These are phyloP conservation scores for Leptarthrus brevirostris DNA, from an alignment of 2,888 invertebrate species.

Conservation along the genomic window DNA sequence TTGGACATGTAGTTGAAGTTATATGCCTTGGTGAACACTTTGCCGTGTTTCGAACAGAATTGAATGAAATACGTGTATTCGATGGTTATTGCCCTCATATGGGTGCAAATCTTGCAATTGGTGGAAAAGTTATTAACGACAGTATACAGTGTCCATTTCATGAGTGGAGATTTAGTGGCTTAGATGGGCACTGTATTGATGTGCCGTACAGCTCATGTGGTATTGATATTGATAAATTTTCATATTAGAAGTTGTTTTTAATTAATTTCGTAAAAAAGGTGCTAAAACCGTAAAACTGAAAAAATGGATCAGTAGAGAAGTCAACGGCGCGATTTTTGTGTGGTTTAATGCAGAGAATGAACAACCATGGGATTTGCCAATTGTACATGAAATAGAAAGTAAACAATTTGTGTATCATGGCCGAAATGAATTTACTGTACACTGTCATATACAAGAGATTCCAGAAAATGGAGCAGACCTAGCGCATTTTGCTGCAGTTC, in stretches of 20 bases:
- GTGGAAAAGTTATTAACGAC: conserved; percentile 80
- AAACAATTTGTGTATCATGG: conserved; percentile 77
- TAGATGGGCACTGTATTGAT: conserved; percentile 77
- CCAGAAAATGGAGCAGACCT: conserved; percentile 92
- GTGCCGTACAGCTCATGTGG: conserved; percentile 78
- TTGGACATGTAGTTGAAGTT: conserved; percentile 71
- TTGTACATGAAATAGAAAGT: conserved; percentile 69
- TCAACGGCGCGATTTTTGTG: conserved; percentile 80
- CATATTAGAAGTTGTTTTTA: too few species aligned
- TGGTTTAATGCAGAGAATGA: conserved; percentile 84
- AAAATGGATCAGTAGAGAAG: conserved; percentile 77
- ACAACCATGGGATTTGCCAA: conserved; percentile 77
- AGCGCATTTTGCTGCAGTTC: conserved; percentile 82
- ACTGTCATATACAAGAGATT: conserved; percentile 82
- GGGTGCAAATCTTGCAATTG: conserved; percentile 86
- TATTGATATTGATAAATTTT: conserved; percentile 60
- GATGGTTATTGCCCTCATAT: conserved; percentile 92
- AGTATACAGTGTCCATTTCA: conserved; percentile 92
- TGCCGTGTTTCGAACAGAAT: conserved; percentile 76
- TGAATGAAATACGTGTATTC: conserved; percentile 75
- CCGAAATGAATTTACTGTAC: conserved; percentile 80
- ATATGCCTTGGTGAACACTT: conserved; percentile 79
- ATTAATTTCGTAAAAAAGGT: conserved; percentile 70
- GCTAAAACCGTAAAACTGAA: conserved; percentile 77
- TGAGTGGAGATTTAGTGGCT: conserved; percentile 83